Percentiles rank a stretch among this genome's conserved stretches.
Conservation (phyloP, 1,140 invertebrate species). For the Conus ventricosus region DNA sequence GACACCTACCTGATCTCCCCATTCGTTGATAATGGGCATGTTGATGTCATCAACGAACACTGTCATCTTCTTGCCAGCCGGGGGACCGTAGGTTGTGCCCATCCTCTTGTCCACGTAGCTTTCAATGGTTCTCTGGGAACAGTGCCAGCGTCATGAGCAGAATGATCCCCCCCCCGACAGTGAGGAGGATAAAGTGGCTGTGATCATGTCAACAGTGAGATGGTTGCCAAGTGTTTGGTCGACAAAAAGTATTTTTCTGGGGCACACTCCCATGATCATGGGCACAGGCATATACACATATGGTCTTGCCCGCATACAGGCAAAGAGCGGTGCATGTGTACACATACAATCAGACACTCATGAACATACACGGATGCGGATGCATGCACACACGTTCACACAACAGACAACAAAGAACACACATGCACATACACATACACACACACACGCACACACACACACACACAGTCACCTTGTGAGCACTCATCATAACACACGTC, state of each 20-base stretch:
- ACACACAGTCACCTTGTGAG: background rate
- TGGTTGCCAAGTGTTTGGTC: too few relatives aligned
- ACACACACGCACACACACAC: background rate
- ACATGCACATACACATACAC: slow-evolving; percentile 1
- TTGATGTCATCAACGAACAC: slow-evolving; percentile 98
- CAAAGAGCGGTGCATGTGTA: too few relatives aligned
- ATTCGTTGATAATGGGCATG: slow-evolving; percentile 95
- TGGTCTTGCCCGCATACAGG: background rate
- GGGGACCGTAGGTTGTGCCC: slow-evolving; percentile 95
- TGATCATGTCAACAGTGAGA: too few relatives aligned
- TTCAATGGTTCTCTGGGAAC: slow-evolving; percentile 91
- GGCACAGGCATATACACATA: background rate
- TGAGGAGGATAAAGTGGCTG: too few relatives aligned
- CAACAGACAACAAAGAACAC: background rate
- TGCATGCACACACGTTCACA: background rate
- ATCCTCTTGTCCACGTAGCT: slow-evolving; percentile 97
- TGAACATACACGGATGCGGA: background rate
- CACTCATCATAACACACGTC: too few relatives aligned
- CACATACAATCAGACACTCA: too few relatives aligned
- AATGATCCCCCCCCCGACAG: too few relatives aligned
- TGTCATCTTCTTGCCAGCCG: slow-evolving; percentile 94
- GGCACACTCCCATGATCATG: too few relatives aligned
- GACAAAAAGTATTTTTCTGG: too few relatives aligned
- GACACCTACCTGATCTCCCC: slow-evolving; percentile 87
- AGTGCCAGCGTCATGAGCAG: background rate